These are phyloP conservation scores for Diprion similis DNA, from an alignment of 1,140 invertebrate genomes.

Conservation along the genomic window DNA sequence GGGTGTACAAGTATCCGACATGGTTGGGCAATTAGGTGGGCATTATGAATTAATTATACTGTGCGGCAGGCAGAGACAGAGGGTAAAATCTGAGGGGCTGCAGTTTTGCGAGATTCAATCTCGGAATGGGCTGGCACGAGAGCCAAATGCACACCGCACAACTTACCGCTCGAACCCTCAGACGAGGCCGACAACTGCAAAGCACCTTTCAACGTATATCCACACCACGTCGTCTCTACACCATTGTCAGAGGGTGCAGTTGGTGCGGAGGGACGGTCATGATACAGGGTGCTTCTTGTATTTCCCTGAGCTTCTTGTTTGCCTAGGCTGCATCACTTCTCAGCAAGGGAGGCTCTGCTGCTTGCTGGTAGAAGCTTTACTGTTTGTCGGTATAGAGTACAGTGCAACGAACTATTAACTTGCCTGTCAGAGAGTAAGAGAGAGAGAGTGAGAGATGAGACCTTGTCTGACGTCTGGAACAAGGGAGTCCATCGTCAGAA, in stretches of 20 bases:
- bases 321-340: too few species aligned
- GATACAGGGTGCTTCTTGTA: too few species aligned
- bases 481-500: too few species aligned
- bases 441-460: too few species aligned
- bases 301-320: too few species aligned
- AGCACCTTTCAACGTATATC: not conserved
- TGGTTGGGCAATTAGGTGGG: conserved; percentile 46
- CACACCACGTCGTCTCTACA: not conserved
- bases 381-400: too few species aligned
- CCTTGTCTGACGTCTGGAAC: too few species aligned
- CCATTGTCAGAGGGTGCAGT: not conserved
- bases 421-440: too few species aligned
- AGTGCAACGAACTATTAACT: too few species aligned
- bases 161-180: conserved; percentile 22
- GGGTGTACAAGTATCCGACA: conserved; percentile 37
- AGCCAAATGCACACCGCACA: conserved; percentile 45
- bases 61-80: not conserved
- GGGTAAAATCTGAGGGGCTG: conserved; percentile 19
- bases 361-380: too few species aligned
- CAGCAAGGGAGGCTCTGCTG: too few species aligned
- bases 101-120: conserved; percentile 51
- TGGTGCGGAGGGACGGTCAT: not conserved
- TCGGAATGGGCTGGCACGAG: conserved; percentile 37
- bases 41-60: conserved; percentile 57
- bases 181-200: not conserved